Evolutionary conservation across 2,888 invertebrate genomes (phyloP), one percentile per base, ranked within the genome.

Genomic region (Spisula subtruncata): DNA sequence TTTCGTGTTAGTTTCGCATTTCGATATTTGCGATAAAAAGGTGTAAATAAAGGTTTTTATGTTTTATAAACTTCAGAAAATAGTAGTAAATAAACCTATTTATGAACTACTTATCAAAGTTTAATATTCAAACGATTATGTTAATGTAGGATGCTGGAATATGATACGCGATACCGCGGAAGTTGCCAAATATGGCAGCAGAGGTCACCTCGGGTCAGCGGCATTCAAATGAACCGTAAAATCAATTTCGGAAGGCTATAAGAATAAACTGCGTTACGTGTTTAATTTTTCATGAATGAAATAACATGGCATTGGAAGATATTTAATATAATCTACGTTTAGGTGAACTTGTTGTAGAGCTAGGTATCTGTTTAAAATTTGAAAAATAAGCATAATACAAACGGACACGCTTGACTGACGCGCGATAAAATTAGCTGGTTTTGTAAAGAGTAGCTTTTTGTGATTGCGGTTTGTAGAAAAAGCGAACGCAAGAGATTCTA

Each of bases 121-220:
- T 35, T 51, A 25, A 60, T n/a, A 5, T 32, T 83, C 12, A n/a
- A 18, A 32, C 25, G 48, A 80, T 2, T 75, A 25, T 75, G 18
- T 35, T 32, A 75, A 80, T 56, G 48, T 32, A 25, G 12, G 51
- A 8, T 51, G 51, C 66, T 88, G 93, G 91, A 93, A 93, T 90
- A 89, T 84, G 92, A 93, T 90, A 91, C 89, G 89, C 32, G 84
- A 79, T 82, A 83, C 87, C 87, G 35, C 85, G 84, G 85, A 85
- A 83, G 82, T 90, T 92, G 89, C 93, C 93, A 91, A 90, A 92
- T 93, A 90, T 89, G 93, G 93, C 89, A 91, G 56, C 18, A 48
- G 83, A 71, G 87, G 79, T 88, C 83, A 88, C 25, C 82, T 29
- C 87, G 87, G 87, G 82, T 87, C 87, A 87, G 20, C n/a, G 81